Conservation (phyloP, 2,113 vertebrate genomes). For the Thermophis baileyi region DNA sequence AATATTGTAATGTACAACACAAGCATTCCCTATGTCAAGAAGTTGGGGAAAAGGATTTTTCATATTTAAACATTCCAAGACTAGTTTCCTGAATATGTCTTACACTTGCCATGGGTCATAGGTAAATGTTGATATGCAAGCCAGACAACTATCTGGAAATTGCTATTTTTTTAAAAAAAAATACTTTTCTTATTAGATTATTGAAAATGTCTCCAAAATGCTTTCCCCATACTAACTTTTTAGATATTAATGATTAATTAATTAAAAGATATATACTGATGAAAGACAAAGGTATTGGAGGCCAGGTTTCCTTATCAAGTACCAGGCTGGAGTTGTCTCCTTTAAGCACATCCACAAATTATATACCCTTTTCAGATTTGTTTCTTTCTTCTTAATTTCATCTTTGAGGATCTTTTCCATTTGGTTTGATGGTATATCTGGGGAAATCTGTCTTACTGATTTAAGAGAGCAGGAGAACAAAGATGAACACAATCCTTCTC, state of each 20-base stretch:
- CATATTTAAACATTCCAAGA: not conserved
- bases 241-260: conserved; percentile 11
- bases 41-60: not conserved
- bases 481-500: not conserved
- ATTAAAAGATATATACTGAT: conserved; percentile 17
- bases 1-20: not conserved
- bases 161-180: conserved; percentile 4
- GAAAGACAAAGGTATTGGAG: conserved; percentile 17
- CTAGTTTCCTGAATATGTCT: not conserved
- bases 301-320: conserved; percentile 41
- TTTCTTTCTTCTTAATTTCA: conserved; percentile 13
- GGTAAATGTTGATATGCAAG: not conserved
- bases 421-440: not conserved
- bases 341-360: conserved; percentile 26
- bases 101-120: not conserved
- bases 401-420: conserved; percentile 19
- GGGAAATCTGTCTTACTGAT: not conserved
- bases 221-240: not conserved
- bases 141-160: not conserved
- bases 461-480: not conserved
- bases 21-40: not conserved
- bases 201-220: not conserved
- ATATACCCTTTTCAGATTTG: conserved; percentile 4
- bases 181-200: not conserved
- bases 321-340: conserved; percentile 18